phyloP scores from a whole-genome alignment of 1,140 invertebrate genomes.

The Cecropterus lyciades region DNA sequence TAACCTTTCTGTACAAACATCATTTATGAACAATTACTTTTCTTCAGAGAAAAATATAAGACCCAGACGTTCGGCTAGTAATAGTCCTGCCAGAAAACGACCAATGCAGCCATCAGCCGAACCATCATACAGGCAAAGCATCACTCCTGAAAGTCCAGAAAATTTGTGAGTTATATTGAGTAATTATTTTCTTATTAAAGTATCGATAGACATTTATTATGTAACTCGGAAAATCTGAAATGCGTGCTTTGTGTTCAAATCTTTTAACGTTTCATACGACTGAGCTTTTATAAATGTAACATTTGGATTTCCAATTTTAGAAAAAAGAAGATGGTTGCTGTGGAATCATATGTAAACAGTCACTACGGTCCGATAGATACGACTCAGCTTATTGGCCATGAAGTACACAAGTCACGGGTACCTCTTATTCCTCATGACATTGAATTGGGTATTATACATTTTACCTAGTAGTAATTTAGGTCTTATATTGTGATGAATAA shows the following conservation, averaged over 20 bases:
- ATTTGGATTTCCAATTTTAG: conserved; percentile 35
- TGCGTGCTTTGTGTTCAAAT: too few relatives aligned
- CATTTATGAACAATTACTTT: conserved; percentile 11
- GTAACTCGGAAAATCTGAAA: too few relatives aligned
- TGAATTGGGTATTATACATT: conserved; percentile 47
- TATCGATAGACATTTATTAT: too few relatives aligned
- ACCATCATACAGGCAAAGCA: conserved; percentile 36
- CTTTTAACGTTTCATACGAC: too few relatives aligned
- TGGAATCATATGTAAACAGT: conserved; percentile 60
- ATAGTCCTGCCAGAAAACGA: conserved; percentile 45
- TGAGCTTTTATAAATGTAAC: neutral
- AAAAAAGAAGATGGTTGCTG: conserved; percentile 57
- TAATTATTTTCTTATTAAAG: too few relatives aligned
- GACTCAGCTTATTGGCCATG: conserved; percentile 2
- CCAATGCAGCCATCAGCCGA: conserved; percentile 23
- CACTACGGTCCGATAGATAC: conserved; percentile 42
- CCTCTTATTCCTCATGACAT: conserved; percentile 56
- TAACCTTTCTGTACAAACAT: conserved; percentile 5
- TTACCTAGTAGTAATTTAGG: too few relatives aligned
- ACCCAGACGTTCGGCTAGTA: conserved; percentile 41
- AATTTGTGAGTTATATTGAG: conserved; percentile 40
- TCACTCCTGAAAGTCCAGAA: conserved; percentile 42
- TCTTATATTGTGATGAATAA: too few relatives aligned
- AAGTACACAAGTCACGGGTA: conserved; percentile 46
- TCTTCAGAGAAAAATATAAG: conserved; percentile 30